Evolutionary conservation across 2,888 invertebrate genomes (phyloP).

Genomic region (Lepidochitona cinerea): DNA sequence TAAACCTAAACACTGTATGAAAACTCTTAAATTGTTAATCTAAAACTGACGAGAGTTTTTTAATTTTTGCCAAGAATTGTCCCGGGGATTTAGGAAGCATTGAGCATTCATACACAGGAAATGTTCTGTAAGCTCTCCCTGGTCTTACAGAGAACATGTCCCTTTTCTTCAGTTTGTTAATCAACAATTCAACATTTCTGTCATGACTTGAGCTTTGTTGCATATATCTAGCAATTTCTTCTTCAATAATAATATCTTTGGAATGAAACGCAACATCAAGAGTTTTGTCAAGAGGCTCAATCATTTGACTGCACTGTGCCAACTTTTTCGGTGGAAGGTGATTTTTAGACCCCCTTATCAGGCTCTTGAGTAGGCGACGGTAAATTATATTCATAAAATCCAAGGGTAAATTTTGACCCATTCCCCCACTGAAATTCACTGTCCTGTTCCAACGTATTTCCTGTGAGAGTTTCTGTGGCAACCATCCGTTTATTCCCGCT

Average conservation of each 20-base stretch:
- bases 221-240: neutral
- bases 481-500: conserved; percentile 23
- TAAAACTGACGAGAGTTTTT: too few relatives aligned
- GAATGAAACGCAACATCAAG: neutral
- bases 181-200: neutral
- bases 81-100: neutral
- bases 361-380: conserved; percentile 26
- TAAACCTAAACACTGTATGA: too few relatives aligned
- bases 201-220: neutral
- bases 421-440: conserved; percentile 33
- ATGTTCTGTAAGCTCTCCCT: conserved; percentile 7
- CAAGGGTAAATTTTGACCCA: conserved; percentile 29
- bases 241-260: neutral
- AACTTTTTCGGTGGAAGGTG: conserved; percentile 13
- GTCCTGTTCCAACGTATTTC: conserved; percentile 29
- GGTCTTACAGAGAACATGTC: conserved; percentile 1
- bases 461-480: conserved; percentile 22
- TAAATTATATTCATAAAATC: conserved; percentile 35
- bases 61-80: too few relatives aligned
- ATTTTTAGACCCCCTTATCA: conserved; percentile 19
- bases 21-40: too few relatives aligned
- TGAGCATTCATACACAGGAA: neutral
- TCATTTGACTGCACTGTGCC: neutral
- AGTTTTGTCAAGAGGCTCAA: neutral
- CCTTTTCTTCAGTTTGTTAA: neutral